Base-by-base conservation (phyloP, 2,797 vertebrate species). In the Channa striata region DNA sequence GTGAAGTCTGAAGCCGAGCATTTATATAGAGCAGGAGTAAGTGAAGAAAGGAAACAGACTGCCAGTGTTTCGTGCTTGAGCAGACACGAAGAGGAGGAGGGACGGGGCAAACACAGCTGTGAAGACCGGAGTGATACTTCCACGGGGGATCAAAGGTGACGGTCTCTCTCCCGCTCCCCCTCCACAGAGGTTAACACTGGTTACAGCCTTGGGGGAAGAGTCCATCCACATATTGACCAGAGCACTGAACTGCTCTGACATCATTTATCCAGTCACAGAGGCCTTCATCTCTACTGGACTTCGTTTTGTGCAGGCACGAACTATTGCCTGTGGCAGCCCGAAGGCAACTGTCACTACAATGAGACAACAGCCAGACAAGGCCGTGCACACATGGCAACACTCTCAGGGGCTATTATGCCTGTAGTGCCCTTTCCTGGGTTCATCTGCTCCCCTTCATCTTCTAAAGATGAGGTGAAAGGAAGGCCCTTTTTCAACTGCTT, bases 391-490 rank as follows among this genome's bases (percentile, higher is more conserved):
- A 93, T 91, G 90, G 91, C 80, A 92, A 72, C 82, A 84, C 83
- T 94, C 89, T 88, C 69, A 71, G 82, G 68, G 79, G 77, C 77
- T 52, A 88, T 87, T 87, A 86, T 39, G 76, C 76, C 79, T 82
- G 42, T 77, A 81, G 75, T 64, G 34, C 62, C 59, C 50, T 11
- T 75, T 62, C 85, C 74, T 68, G 73, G 63, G 79, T 85, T 88
- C 87, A 74, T 89, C 88, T 61, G 83, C 80, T 65, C 52, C 81
- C 84, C 87, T 93, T 92, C 86, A 93, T 92, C 88, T 91, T 84
- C 46, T 43, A 19, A 64, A 71, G 58, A 75, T 21, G 60, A 74
- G 85, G 84, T 88, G 84, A 89, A 86, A 80, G 75, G 80, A 77
- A 71, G 73, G 68, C 52, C 80, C 69, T 8, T 51, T 78, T 88